Conservation (phyloP, 2,888 invertebrate genomes). For the Mimas tiliae region DNA sequence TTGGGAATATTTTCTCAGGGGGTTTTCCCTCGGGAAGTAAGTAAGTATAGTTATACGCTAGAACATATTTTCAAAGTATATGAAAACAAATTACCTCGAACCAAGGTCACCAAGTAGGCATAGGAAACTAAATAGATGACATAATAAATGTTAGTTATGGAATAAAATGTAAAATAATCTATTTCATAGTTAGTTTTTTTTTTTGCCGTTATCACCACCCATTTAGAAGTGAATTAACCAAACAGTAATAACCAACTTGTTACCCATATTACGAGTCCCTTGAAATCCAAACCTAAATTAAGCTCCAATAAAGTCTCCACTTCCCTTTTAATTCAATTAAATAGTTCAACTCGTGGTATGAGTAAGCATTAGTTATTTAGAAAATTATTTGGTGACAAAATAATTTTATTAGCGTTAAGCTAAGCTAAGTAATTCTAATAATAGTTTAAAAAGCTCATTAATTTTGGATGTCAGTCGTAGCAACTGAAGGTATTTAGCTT, state of each 20-base stretch:
- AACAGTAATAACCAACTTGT: not conserved
- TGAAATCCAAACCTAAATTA: not conserved
- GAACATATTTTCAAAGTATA: too few species aligned
- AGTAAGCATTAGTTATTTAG: too few species aligned
- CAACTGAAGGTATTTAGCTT: conserved; percentile 36
- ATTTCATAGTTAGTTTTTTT: not conserved
- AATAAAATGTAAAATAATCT: too few species aligned
- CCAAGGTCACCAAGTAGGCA: too few species aligned
- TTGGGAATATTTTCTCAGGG: too few species aligned
- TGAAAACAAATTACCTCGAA: too few species aligned
- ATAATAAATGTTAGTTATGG: too few species aligned
- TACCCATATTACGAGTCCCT: not conserved
- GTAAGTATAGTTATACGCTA: too few species aligned
- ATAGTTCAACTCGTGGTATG: not conserved
- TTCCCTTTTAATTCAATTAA: not conserved
- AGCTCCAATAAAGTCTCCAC: not conserved
- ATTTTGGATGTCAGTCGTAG: conserved; percentile 29
- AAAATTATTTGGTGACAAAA: too few species aligned
- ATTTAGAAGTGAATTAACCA: not conserved
- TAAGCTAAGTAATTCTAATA: not conserved
- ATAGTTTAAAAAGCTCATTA: conserved; percentile 1
- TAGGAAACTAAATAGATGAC: too few species aligned
- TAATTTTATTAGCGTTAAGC: too few species aligned
- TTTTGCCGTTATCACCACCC: not conserved
- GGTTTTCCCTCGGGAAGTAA: too few species aligned